Evolutionary conservation across 2,113 vertebrate genomes (phyloP).

Genomic region (Acinonyx jubatus): DNA sequence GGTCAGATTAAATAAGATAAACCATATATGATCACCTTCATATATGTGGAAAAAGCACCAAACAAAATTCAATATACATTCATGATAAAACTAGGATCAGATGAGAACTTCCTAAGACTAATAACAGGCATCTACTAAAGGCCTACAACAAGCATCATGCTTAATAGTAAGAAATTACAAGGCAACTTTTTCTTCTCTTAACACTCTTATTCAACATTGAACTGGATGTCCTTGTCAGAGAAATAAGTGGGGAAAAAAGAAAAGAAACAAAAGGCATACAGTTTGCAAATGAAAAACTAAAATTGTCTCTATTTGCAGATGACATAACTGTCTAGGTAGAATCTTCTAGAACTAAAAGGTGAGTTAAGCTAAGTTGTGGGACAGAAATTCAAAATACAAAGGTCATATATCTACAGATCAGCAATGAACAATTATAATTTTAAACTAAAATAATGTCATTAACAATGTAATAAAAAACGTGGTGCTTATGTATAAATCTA

Average conservation of each 20-base stretch:
- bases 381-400: neutral
- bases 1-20: neutral
- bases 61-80: neutral
- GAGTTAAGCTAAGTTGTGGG: neutral
- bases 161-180: neutral
- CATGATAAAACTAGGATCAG: neutral
- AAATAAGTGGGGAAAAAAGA: neutral
- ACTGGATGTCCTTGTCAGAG: neutral
- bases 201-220: neutral
- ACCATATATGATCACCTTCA: neutral
- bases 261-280: neutral
- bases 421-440: neutral
- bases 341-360: neutral
- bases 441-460: neutral
- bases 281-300: neutral
- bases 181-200: neutral
- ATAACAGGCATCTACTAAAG: neutral
- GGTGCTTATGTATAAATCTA: neutral
- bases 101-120: neutral
- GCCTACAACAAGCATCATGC: neutral
- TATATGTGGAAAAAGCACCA: neutral
- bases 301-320: neutral
- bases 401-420: neutral
- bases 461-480: neutral
- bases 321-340: neutral